phyloP scores from a whole-genome alignment of 1,140 invertebrate genomes.

The Caenorhabditis briggsae region DNA sequence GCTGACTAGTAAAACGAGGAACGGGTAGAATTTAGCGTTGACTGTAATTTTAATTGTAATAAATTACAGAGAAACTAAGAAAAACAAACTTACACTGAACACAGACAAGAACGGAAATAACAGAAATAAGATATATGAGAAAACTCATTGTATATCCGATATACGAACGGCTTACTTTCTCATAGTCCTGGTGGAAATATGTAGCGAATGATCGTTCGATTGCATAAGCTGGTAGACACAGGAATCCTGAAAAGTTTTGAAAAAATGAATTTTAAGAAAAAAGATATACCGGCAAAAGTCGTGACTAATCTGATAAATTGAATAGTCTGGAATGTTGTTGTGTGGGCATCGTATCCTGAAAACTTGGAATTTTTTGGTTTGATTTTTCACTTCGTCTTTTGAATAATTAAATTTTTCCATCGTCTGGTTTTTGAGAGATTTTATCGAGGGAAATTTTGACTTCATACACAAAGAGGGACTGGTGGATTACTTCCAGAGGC shows the following conservation, averaged over 20 bases:
- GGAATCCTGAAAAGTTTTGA: background rate
- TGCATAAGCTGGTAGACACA: conserved; percentile 4
- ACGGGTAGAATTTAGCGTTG: background rate
- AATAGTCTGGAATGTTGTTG: background rate
- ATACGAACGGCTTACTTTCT: background rate
- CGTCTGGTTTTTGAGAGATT: no score
- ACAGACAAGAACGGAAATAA: background rate
- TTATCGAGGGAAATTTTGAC: no score
- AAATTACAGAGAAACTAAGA: background rate
- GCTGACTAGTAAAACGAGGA: background rate
- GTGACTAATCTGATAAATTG: background rate
- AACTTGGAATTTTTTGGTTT: background rate
- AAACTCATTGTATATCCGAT: conserved; percentile 21
- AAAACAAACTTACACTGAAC: background rate
- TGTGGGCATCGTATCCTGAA: background rate
- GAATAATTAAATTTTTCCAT: no score
- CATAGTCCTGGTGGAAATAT: conserved; percentile 11
- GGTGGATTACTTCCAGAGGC: no score
- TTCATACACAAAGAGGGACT: no score
- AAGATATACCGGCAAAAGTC: background rate
- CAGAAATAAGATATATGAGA: background rate
- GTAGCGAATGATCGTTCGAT: conserved; percentile 17
- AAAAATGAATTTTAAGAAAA: background rate
- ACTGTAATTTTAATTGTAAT: background rate
- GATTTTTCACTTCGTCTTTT: no score